Evolutionary conservation across 2,113 vertebrate species (phyloP).

Genomic region (Octodon degus): DNA sequence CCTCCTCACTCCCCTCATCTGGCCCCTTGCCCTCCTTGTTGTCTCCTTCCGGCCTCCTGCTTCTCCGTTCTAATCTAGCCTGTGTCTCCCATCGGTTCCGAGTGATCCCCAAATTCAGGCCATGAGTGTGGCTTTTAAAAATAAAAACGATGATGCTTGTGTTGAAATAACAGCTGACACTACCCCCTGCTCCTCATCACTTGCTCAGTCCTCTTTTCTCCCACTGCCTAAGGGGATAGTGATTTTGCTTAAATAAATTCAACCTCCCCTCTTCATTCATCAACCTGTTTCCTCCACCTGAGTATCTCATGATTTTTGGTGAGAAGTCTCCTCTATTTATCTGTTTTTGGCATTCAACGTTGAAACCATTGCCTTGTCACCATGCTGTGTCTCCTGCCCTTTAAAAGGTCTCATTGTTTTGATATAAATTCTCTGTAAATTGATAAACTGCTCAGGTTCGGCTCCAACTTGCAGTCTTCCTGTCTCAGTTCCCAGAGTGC

Average conservation of each 20-base stretch:
- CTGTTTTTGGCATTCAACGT: background rate
- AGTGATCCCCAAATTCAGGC: background rate
- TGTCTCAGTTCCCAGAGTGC: background rate
- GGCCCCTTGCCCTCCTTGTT: conserved; percentile 21
- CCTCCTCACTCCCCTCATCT: background rate
- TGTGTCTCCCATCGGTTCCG: background rate
- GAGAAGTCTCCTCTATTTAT: background rate
- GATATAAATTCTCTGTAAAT: background rate
- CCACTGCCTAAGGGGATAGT: background rate
- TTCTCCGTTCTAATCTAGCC: background rate
- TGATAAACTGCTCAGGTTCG: background rate
- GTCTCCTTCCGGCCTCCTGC: background rate
- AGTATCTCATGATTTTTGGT: background rate
- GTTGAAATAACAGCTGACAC: background rate
- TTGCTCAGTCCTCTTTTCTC: background rate
- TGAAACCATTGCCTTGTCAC: background rate
- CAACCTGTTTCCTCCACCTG: background rate
- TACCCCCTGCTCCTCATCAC: background rate
- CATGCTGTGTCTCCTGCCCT: background rate
- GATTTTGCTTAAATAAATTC: background rate
- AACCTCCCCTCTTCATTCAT: background rate
- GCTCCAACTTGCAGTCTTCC: background rate
- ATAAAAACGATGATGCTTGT: background rate
- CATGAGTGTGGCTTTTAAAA: background rate
- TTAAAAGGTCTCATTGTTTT: background rate